Evolutionary conservation across 2,113 vertebrate species (phyloP).

Genomic region (Panurus biarmicus): DNA sequence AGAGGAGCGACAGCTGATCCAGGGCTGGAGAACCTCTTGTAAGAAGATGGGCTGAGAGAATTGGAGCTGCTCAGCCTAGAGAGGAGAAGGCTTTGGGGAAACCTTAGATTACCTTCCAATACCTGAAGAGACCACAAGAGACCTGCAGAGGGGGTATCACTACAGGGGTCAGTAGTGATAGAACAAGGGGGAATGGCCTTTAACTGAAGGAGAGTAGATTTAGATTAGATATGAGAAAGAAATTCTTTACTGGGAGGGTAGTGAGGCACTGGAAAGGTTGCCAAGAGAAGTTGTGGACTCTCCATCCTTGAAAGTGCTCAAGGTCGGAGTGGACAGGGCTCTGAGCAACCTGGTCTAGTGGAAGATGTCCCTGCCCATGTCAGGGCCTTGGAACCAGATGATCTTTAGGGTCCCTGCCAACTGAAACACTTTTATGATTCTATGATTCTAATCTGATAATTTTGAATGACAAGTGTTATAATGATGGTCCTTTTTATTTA

Average conservation of each 20-base stretch:
- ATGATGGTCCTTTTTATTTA: neutral
- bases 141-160: neutral
- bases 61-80: neutral
- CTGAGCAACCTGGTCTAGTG: neutral
- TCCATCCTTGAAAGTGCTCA: neutral
- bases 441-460: neutral
- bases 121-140: neutral
- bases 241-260: neutral
- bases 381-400: neutral
- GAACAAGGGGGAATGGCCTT: neutral
- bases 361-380: neutral
- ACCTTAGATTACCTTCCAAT: neutral
- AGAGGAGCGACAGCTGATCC: neutral
- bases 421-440: fast-evolving
- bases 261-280: neutral
- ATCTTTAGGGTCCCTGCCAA: neutral
- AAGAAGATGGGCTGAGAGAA: neutral
- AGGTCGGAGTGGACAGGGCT: neutral
- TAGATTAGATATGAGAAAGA: neutral
- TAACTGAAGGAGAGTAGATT: neutral
- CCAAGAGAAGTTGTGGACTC: neutral
- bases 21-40: neutral
- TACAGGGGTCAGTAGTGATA: neutral
- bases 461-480: neutral
- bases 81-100: neutral